Evolutionary conservation across 2,888 invertebrate genomes (phyloP), one percentile per base, ranked within the genome.

Genomic region (Beris chalybata): DNA sequence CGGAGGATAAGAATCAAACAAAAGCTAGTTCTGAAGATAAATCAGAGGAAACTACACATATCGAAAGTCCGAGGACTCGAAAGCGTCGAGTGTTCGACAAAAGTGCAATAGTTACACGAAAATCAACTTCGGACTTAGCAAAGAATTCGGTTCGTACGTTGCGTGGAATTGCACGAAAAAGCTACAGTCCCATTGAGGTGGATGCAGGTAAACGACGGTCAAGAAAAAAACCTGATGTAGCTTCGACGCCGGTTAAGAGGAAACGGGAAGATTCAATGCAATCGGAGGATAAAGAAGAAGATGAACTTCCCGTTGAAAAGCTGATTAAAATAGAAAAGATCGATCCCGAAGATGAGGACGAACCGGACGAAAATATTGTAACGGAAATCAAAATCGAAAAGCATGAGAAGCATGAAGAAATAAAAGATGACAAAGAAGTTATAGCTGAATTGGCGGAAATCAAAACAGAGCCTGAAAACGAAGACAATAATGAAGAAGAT

Each of bases 261-360:
- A 67, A 64, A 52, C 58, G 64, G 3, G 53, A 50, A 4, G 56
- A 66, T 47, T 59, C 66, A 5, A 54, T 9, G 5, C 58, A 56
- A 32, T 54, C 15, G 2, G 69, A 67, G 7, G 67, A 69, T 4
- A 67, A 61, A 22, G 63, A 65, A 3, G 67, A 56, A 4, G 48
- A 32, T 9, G 64, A 56, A 11, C 22, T 52, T 11, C 43, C 59
- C 7, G 48, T n/a, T 9, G 38, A 50, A 5, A 65, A 65, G 32
- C 7, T 43, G 2, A 65, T 64, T 32, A 68, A 64, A 50, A 9
- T 54, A 1, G 65, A 67, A 30, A 69, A 83, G 83, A 73, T 83
- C 83, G 72, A 83, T 83, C 71, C 80, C 82, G 67, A 83, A 83
- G 73, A 83, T 82, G 74, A 81, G 81, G 54, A 22, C 11, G 45